Evolutionary conservation across 2,113 vertebrate species (phyloP).

Genomic region (Plotosus lineatus): DNA sequence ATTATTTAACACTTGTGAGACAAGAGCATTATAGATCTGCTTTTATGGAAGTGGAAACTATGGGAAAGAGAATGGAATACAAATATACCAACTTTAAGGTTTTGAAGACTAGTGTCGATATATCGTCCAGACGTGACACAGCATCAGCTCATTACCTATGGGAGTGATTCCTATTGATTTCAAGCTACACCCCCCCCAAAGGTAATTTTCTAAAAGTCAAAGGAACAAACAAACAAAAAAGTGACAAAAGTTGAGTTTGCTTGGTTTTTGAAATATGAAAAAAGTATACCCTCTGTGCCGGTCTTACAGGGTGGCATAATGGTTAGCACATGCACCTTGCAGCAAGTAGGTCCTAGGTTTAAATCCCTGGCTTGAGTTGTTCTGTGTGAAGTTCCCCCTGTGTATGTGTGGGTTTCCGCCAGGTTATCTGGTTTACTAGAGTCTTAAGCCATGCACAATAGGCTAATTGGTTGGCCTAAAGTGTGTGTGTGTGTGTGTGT

Average conservation of each 20-base stretch:
- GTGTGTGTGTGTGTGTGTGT: no score
- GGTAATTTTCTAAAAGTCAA: not conserved
- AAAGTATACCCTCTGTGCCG: not conserved
- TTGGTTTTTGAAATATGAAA: not conserved
- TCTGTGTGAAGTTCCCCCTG: no score
- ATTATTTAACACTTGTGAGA: constrained; percentile 57
- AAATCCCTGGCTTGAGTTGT: no score
- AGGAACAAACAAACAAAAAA: no score
- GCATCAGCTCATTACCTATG: not conserved
- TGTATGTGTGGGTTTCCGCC: no score
- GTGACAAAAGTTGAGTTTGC: not conserved
- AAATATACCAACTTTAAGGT: not conserved
- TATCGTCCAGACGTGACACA: not conserved
- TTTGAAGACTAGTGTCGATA: constrained; percentile 2
- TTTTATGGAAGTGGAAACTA: constrained; percentile 58
- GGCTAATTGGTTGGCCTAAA: no score
- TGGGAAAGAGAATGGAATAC: constrained; percentile 60
- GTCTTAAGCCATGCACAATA: no score
- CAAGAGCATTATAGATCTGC: constrained; percentile 64
- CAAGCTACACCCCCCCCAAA: not conserved
- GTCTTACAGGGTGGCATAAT: not conserved
- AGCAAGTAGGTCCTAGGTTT: no score
- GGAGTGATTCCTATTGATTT: not conserved
- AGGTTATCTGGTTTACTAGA: no score
- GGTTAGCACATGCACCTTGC: not conserved